phyloP scores from a whole-genome alignment of 2,113 vertebrate species.

The Ploceus nigricollis region DNA sequence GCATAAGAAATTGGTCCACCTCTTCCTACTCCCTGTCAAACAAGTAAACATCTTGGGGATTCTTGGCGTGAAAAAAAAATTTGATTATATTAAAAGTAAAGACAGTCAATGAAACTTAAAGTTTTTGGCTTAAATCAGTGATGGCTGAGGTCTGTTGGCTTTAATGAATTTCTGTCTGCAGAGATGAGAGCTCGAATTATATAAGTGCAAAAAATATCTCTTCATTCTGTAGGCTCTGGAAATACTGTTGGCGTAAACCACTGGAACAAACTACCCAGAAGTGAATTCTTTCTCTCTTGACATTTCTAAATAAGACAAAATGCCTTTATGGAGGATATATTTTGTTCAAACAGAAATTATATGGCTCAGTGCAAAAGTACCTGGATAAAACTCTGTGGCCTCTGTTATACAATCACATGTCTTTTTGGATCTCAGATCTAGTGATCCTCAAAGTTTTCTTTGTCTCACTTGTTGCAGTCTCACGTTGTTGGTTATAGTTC shows the following conservation, averaged over 20 bases:
- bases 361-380: slow-evolving; percentile 50
- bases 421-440: background rate
- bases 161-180: slow-evolving; percentile 21
- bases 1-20: background rate
- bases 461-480: background rate
- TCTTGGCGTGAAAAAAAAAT: background rate
- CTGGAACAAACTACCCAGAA: slow-evolving; percentile 55
- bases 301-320: slow-evolving; percentile 47
- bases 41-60: background rate
- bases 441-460: background rate
- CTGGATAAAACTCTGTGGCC: slow-evolving; percentile 20
- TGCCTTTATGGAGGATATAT: slow-evolving; percentile 48
- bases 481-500: background rate
- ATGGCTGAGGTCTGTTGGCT: background rate
- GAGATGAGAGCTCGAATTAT: slow-evolving; percentile 6
- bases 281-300: slow-evolving; percentile 30
- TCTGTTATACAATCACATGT: background rate
- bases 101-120: background rate
- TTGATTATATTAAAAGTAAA: background rate
- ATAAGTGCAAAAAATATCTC: slow-evolving; percentile 29
- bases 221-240: slow-evolving; percentile 38
- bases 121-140: background rate
- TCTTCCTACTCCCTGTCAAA: background rate
- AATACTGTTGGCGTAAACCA: slow-evolving; percentile 36
- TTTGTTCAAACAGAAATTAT: slow-evolving; percentile 49